Evolutionary conservation across 2,113 vertebrate species (phyloP).

Genomic region (Paradoxurus hermaphroditus): DNA sequence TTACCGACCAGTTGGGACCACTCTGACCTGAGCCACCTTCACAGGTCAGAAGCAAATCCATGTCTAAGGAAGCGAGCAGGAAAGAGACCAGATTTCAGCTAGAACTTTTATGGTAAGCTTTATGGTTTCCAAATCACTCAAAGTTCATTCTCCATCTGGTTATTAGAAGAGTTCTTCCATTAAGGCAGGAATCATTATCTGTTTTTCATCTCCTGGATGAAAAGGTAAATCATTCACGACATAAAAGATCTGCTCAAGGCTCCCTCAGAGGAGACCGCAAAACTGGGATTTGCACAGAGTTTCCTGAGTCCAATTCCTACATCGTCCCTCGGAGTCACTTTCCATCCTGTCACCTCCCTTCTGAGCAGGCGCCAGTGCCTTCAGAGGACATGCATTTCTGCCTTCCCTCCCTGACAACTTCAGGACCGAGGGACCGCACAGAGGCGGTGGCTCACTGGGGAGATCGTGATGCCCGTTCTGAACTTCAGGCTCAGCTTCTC

Average conservation of each 20-base stretch:
- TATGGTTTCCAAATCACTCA: background rate
- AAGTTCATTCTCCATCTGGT: background rate
- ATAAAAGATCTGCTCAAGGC: background rate
- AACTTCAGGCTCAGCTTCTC: constrained; percentile 73
- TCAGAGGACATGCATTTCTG: background rate
- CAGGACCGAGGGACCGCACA: constrained; percentile 64
- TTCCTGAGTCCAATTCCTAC: background rate
- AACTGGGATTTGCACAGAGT: background rate
- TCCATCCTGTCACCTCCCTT: background rate
- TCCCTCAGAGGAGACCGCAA: background rate
- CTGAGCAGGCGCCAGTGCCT: background rate
- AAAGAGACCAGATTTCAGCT: background rate
- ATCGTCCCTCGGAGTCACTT: background rate
- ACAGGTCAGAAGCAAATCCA: background rate
- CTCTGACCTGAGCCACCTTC: background rate
- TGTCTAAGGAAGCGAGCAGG: background rate
- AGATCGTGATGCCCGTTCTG: background rate
- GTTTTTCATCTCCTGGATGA: background rate
- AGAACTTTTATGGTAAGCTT: background rate
- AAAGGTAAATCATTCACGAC: background rate
- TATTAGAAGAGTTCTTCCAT: background rate
- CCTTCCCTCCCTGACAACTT: background rate
- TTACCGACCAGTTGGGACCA: background rate
- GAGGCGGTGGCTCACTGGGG: constrained; percentile 82
- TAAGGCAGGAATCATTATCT: background rate